Base-by-base conservation (phyloP, 2,888 invertebrate genomes). In the Anorthoa munda region DNA sequence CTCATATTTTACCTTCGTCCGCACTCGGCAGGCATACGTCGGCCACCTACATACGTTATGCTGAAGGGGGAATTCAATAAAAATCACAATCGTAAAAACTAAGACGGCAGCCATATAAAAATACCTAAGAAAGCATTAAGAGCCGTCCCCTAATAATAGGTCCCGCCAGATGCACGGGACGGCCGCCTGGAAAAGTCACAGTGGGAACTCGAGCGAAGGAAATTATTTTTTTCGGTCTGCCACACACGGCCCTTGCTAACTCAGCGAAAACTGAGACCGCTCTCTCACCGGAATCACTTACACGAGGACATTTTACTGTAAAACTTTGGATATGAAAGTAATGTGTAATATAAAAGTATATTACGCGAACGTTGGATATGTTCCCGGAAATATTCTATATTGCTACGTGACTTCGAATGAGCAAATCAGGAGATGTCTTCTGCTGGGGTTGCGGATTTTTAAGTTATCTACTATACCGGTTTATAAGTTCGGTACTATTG, bases 201-300 rank as follows among this genome's bases (percentile, higher is more conserved):
- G 93, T 91, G 94, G 93, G 91, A 93, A 94, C 93, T 95, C 95
- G 93, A 95, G 95, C 96, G 95, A 91, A 89, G 93, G 93, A 95
- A 96, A 95, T 96, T 93, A 95, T 95, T 96, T 96, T 95, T 96
- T 95, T 95, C 96, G 96, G 96, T 96, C 96, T 95, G 90, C 95
- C 96, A 94, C 95, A 96, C 96, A 94, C 94, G 94, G 93, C 95
- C 95, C 95, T 93, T 92, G 94, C 95, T 91, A 92, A 93, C 93
- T 95, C 95, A 93, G 94, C 95, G 93, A 93, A 94, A 93, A 93
- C 93, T 92, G 89, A 90, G 90, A 90, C 89, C 89, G 90, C 87
- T 90, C 90, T 93, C 92, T 93, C 93, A 90, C 89, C 88, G 86
- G 89, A 91, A 92, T 91, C 88, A 92, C 92, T 92, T 90, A 90